Base-by-base conservation (phyloP, 2,113 vertebrate genomes). In the Irena cyanogastra region DNA sequence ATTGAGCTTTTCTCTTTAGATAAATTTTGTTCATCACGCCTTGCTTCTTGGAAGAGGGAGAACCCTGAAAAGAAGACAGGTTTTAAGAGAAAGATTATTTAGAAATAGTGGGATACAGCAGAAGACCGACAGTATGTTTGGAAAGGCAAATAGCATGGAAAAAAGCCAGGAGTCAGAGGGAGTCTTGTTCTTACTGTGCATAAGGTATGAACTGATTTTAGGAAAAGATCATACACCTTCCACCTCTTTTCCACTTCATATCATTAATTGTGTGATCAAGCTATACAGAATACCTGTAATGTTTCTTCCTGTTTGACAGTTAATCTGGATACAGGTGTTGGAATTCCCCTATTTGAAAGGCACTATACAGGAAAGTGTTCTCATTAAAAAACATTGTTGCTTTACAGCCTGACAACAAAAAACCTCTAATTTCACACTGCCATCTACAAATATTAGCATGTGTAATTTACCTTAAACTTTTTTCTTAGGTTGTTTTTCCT, bases 211-310 rank as follows among this genome's bases (percentile, higher is more conserved):
- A 41, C 6, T 21, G n/a, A n/a, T 61, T 52, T 78, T 31, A 60
- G 28, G 33, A 50, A 74, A 44, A 52, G 10, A 47, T 45, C 14
- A 42, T 21, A 2, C 13, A 16, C 7, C 19, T 52, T 57, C 47
- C 16, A 59, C 8, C 7, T 50, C 12, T 44, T 60, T 45, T 47
- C 6, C 8, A 7, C 8, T 61, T 11, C 12, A 4, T 70, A 31
- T 47, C 14, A 61, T 3, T 15, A n/a, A 5, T 9, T 44, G 22
- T 31, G 27, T 16, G 20, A 54, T 57, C 17, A 71, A 8, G 4
- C 4, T 53, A 1, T 18, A 11, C 6, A 42, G 22, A 50, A 33
- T 31, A 54, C 0, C 5, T 39, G 2, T 19, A 26, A n/a, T 41
- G 5, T 64, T 54, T 13, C 26, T 28, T 65, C 23, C 30, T 65